phyloP scores from a whole-genome alignment of 2,113 vertebrate genomes.

The Coregonus clupeaformis region DNA sequence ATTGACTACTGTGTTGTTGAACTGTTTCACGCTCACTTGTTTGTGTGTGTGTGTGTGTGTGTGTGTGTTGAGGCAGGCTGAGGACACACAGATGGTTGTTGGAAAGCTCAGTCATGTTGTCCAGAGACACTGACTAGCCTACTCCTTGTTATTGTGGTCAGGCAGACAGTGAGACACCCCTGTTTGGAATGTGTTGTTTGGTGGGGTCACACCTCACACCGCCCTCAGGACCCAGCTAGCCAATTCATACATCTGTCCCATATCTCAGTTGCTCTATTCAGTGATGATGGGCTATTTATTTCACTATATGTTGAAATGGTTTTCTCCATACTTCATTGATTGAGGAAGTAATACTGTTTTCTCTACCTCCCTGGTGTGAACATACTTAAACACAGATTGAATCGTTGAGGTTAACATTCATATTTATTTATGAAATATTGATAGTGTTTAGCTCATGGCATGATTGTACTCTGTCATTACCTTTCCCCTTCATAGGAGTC shows the following conservation, averaged over 20 bases:
- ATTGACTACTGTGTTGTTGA: slow-evolving; percentile 45
- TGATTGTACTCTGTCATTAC: not conserved
- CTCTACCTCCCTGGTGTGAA: not conserved
- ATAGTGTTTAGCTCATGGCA: not conserved
- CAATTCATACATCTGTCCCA: not conserved
- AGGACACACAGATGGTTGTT: not conserved
- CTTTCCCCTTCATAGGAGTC: not conserved
- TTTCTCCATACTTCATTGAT: not conserved
- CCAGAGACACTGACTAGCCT: not conserved
- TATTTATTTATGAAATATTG: not conserved
- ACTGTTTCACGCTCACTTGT: slow-evolving; percentile 41
- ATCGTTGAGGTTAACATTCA: not conserved
- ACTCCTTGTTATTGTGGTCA: slow-evolving; percentile 14
- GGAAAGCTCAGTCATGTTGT: slow-evolving; percentile 11
- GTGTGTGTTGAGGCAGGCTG: not conserved
- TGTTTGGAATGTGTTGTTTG: slow-evolving; percentile 48
- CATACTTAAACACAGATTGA: not conserved
- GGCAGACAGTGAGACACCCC: slow-evolving; percentile 14
- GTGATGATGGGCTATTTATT: slow-evolving; percentile 2
- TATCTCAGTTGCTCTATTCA: slow-evolving; percentile 1
- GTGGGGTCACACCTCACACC: slow-evolving; percentile 8
- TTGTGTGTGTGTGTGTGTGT: not conserved
- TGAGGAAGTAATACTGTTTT: not conserved
- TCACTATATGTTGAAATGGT: not conserved
- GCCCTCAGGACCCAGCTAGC: not conserved